Conservation (phyloP, 2,113 vertebrate species). For the Apaloderma vittatum region DNA sequence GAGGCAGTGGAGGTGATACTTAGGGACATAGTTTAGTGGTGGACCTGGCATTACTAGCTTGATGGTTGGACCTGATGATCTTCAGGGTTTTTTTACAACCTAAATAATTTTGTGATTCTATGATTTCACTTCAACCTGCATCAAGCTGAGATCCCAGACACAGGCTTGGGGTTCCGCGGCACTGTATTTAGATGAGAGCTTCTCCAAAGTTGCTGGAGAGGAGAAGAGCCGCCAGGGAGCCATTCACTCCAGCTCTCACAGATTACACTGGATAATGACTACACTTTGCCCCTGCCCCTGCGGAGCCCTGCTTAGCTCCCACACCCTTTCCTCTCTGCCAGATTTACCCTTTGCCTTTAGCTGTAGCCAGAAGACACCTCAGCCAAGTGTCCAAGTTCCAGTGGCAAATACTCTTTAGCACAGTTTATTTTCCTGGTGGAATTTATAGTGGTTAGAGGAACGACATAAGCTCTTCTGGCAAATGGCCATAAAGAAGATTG, state of each 20-base stretch:
- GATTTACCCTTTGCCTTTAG: background rate
- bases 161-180: background rate
- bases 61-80: too few relatives aligned
- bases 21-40: too few relatives aligned
- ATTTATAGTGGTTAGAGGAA: background rate
- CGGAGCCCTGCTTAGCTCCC: background rate
- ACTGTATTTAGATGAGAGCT: background rate
- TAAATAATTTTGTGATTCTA: too few relatives aligned
- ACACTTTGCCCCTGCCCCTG: background rate
- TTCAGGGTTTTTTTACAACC: too few relatives aligned
- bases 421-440: background rate
- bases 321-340: background rate
- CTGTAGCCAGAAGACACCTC: background rate
- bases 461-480: background rate
- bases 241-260: accelerated
- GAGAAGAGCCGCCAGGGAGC: background rate
- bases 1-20: background rate
- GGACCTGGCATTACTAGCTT: too few relatives aligned
- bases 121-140: background rate
- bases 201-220: background rate
- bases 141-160: background rate
- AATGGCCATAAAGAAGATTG: background rate
- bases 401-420: background rate
- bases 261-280: background rate
- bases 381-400: background rate